Evolutionary conservation across 2,797 vertebrate species (phyloP).

Genomic region (Amniataba percoides): DNA sequence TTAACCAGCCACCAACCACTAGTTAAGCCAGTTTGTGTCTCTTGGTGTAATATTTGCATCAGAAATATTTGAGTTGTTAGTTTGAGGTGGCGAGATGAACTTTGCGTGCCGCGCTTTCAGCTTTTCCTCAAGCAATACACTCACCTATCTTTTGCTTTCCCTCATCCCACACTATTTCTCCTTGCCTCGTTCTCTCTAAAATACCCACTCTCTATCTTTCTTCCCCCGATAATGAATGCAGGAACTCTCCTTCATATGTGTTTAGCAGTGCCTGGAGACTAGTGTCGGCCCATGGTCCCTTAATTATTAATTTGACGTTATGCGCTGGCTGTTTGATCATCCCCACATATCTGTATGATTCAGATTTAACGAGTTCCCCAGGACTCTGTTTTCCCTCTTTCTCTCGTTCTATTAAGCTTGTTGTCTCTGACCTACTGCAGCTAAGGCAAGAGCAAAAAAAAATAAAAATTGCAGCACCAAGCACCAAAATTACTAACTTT

Average conservation of each 20-base stretch:
- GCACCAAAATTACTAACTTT: slow-evolving; percentile 15
- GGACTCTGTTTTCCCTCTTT: slow-evolving; percentile 54
- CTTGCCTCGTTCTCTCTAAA: slow-evolving; percentile 45
- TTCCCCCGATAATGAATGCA: slow-evolving; percentile 70
- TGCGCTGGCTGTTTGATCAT: slow-evolving; percentile 83
- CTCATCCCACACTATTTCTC: slow-evolving; percentile 49
- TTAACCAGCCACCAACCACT: background rate
- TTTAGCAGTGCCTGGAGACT: slow-evolving; percentile 78
- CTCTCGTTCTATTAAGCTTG: slow-evolving; percentile 36
- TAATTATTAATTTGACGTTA: slow-evolving; percentile 86
- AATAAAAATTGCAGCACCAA: slow-evolving; percentile 1
- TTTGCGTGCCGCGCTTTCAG: slow-evolving; percentile 26
- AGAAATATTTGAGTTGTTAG: slow-evolving; percentile 40
- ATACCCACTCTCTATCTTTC: slow-evolving; percentile 34
- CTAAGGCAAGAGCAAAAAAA: background rate
- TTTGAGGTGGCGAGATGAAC: slow-evolving; percentile 48
- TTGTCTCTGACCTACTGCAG: slow-evolving; percentile 60
- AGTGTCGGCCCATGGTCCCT: slow-evolving; percentile 74
- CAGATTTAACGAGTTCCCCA: slow-evolving; percentile 80
- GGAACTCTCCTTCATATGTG: slow-evolving; percentile 77
- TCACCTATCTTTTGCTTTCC: slow-evolving; percentile 40
- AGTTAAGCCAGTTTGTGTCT: slow-evolving; percentile 15
- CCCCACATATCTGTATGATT: slow-evolving; percentile 77
- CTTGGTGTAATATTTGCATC: slow-evolving; percentile 45
- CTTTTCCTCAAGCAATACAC: slow-evolving; percentile 54